These are phyloP conservation scores for Salvelinus sp. DNA, from an alignment of 2,113 vertebrate genomes.

Conservation along the genomic window DNA sequence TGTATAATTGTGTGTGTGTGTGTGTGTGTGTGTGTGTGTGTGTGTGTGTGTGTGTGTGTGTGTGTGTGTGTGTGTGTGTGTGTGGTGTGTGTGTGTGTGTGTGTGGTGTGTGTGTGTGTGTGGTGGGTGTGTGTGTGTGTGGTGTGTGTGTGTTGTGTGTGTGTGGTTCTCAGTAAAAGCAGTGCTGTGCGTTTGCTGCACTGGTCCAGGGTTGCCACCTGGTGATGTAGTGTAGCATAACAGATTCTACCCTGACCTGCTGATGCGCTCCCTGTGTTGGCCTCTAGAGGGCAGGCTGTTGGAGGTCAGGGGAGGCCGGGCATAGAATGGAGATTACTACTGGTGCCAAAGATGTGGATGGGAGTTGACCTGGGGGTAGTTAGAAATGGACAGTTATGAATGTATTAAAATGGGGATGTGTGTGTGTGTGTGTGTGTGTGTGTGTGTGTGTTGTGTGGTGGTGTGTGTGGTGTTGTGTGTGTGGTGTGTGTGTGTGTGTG, in stretches of 20 bases:
- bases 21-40: no score
- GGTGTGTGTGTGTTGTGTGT: no score
- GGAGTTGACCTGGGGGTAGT: constrained; percentile 80
- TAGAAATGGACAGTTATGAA: background rate
- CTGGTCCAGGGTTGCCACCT: no score
- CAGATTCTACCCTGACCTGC: constrained; percentile 60
- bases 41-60: no score
- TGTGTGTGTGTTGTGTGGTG: background rate
- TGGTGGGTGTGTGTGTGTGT: no score
- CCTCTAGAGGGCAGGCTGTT: constrained; percentile 75
- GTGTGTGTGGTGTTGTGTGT: background rate
- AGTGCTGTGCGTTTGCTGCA: no score
- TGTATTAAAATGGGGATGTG: background rate
- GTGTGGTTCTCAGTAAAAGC: no score
- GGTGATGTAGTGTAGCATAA: no score
- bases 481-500: constrained; percentile 5
- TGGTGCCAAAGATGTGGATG: constrained; percentile 85
- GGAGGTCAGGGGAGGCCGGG: constrained; percentile 79
- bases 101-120: no score
- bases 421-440: background rate
- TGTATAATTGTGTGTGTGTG: no score
- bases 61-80: no score
- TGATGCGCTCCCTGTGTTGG: constrained; percentile 77
- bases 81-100: no score
- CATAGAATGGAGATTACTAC: constrained; percentile 97